Percentiles rank a stretch among this genome's conserved stretches.
Evolutionary conservation across 2,797 vertebrate species (phyloP).

Genomic region (Danionella dracula): DNA sequence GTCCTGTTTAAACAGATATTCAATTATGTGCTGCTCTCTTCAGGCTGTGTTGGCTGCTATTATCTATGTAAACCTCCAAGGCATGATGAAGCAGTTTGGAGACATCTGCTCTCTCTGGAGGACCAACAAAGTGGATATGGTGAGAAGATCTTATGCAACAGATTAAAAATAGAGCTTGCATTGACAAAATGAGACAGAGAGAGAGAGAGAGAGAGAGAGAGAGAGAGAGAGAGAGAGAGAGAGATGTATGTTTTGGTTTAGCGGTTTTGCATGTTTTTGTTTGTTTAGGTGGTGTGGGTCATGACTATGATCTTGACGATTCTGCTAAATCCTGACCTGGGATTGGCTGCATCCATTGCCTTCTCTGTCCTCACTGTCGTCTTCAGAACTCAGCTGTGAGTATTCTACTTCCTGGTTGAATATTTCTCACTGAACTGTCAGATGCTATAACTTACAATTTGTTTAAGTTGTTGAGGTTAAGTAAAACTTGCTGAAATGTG

Average conservation of each 20-base stretch:
- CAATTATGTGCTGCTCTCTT: slow-evolving; percentile 14
- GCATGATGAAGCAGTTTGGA: slow-evolving; percentile 86
- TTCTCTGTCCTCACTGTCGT: slow-evolving; percentile 88
- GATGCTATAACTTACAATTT: no score
- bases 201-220: background rate
- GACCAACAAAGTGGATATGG: slow-evolving; percentile 82
- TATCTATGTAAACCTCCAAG: slow-evolving; percentile 85
- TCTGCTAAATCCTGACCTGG: slow-evolving; percentile 83
- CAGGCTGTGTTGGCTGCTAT: slow-evolving; percentile 87
- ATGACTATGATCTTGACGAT: slow-evolving; percentile 82
- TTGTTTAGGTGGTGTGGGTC: slow-evolving; percentile 83
- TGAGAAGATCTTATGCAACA: slow-evolving; percentile 56
- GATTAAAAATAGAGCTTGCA: background rate
- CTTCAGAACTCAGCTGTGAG: slow-evolving; percentile 90
- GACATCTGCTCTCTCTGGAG: slow-evolving; percentile 81
- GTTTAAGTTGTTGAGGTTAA: no score
- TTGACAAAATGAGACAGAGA: background rate
- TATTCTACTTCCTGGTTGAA: no score
- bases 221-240: background rate
- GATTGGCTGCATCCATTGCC: slow-evolving; percentile 79
- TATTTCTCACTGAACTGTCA: no score
- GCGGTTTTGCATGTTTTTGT: background rate
- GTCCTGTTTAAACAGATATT: background rate
- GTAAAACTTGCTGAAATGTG: no score
- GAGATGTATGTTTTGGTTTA: background rate